Base-by-base conservation (phyloP, 1,140 invertebrate genomes). In the Brachionus paranguensis region DNA sequence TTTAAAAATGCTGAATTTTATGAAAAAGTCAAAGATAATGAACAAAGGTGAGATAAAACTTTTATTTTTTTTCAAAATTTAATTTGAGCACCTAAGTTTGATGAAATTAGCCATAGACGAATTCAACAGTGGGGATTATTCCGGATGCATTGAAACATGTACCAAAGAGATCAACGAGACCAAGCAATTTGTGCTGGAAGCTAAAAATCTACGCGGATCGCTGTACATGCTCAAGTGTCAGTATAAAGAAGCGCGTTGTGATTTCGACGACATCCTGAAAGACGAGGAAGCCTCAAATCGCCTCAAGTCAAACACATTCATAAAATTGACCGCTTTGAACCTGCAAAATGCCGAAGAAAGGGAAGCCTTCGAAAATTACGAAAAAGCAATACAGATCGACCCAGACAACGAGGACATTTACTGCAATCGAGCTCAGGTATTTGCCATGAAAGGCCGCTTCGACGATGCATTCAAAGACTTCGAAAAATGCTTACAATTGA, bases 381-480 rank as follows among this genome's bases (percentile, higher is more conserved):
- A 92, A 10, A 88, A 87, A 85, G 96, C 96, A 27, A 92, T 92
- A 53, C 89, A 92, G 86, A 86, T 96, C 10, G 93, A 94, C 87
- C 92, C 94, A 0, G 90, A 93, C 7, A 95, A 94, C 89, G 91
- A 93, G 8, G 95, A 96, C 88, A 92, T 96, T 68, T 97, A 93
- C 90, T 93, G 94, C 88, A 93, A 94, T 86, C 89, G 92, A 86
- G 93, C 92, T 86, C 93, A 93, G 90, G 93, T 93, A 84, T 78
- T 37, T 55, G 74, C 97, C 78, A 87, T 97, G 55, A 88, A 94
- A 86, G 95, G 95, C 78, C 92, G 93, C 85, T 91, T 94, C 79
- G 92, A 93, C 84, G 92, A 93, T 85, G 95, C 95, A 0, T 91
- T 93, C 84, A 86, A 89, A 64, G 94, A 97, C 88, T 96, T 96